Evolutionary conservation across 2,888 invertebrate genomes (phyloP).

Genomic region (Ennomos quercinarius): DNA sequence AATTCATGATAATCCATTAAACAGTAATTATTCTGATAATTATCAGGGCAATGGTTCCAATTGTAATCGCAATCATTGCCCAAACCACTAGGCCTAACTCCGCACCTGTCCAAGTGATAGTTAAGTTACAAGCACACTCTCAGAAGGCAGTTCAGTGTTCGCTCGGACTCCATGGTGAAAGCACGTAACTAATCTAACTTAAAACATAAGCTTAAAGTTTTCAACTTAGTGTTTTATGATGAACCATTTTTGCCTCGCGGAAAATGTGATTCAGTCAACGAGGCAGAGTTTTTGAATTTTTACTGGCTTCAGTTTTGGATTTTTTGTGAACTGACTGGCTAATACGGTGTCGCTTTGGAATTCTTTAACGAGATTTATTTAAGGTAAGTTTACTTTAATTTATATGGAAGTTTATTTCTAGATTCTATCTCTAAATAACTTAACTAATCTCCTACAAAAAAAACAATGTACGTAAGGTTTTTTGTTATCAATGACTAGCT

Average conservation of each 20-base stretch:
- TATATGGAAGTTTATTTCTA: too few relatives aligned
- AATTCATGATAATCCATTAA: too few relatives aligned
- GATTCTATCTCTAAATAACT: too few relatives aligned
- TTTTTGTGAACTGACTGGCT: conserved; percentile 43
- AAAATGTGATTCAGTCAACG: conserved; percentile 82
- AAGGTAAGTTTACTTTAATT: conserved; percentile 49
- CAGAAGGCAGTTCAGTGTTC: conserved; percentile 34
- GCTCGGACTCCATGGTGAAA: conserved; percentile 32
- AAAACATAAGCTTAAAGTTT: conserved; percentile 28
- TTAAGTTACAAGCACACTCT: conserved; percentile 41
- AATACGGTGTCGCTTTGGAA: conserved; percentile 48
- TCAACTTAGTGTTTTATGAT: conserved; percentile 52
- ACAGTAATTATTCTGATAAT: too few relatives aligned
- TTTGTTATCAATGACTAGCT: too few relatives aligned
- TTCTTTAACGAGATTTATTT: conserved; percentile 47
- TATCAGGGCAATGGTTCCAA: too few relatives aligned
- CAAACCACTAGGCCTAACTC: conserved; percentile 32
- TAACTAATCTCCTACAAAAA: too few relatives aligned
- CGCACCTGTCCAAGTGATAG: conserved; percentile 53
- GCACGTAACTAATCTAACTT: conserved; percentile 39
- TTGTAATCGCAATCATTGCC: background rate
- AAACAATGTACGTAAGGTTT: too few relatives aligned
- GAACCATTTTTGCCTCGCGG: conserved; percentile 78
- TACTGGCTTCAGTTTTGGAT: conserved; percentile 45
- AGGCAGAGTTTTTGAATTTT: conserved; percentile 49